Conservation (phyloP, 2,888 invertebrate genomes). For the Pseudococcus viburni region DNA sequence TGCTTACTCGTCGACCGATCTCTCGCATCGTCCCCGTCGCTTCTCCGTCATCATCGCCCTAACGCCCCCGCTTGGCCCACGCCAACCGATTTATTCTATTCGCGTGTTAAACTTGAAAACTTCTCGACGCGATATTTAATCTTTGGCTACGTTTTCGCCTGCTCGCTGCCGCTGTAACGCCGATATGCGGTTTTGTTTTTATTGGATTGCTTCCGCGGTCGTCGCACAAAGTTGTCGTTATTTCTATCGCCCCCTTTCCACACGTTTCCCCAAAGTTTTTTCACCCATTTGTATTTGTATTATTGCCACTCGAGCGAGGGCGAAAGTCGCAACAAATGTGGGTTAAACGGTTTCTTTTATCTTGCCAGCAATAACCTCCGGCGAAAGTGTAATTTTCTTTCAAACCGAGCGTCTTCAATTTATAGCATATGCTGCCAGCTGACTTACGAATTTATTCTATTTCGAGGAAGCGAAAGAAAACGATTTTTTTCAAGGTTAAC, state of each 20-base stretch:
- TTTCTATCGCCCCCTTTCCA: background rate
- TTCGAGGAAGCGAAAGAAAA: background rate
- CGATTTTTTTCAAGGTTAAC: background rate
- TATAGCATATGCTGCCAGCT: background rate
- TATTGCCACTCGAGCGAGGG: slow-evolving; percentile 3
- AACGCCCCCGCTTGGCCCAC: background rate
- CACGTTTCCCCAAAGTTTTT: background rate
- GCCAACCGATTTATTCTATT: background rate
- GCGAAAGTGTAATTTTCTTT: slow-evolving; percentile 2
- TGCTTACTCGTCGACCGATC: slow-evolving; percentile 11
- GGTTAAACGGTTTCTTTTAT: slow-evolving; percentile 45
- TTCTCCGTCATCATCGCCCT: background rate
- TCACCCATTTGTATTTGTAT: slow-evolving; percentile 1
- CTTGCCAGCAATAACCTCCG: slow-evolving; percentile 17
- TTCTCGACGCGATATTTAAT: slow-evolving; percentile 40
- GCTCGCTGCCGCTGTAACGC: background rate
- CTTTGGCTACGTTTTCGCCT: slow-evolving; percentile 10
- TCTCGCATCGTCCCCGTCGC: background rate
- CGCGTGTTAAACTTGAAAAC: slow-evolving; percentile 11
- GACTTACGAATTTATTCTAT: background rate
- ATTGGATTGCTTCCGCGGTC: slow-evolving; percentile 34
- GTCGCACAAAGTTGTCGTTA: background rate
- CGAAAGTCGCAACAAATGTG: slow-evolving; percentile 21
- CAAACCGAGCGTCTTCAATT: slow-evolving; percentile 11
- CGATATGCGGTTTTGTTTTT: background rate